Evolutionary conservation across 2,888 invertebrate species (phyloP), one percentile per base, ranked within the genome.

Genomic region (Chymomyza amoena): DNA sequence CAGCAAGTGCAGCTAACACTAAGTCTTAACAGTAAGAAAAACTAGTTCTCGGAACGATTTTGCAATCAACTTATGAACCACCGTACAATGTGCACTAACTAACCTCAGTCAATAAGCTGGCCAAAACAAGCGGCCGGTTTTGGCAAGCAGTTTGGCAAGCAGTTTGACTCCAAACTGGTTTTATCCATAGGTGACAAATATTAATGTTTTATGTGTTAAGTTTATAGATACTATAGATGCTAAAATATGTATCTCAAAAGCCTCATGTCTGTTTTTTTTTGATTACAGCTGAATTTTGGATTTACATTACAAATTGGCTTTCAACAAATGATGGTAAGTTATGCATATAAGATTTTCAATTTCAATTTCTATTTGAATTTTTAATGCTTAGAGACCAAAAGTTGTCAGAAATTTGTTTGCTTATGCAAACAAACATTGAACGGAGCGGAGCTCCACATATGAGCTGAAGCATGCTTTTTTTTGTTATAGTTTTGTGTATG

Each of bases 21-120:
- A 28, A 20, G 39, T 62, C 50, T 6, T 6, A 51, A 18, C 36
- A 70, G 69, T 61, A 68, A 51, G 66, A 73, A 76, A 76, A 79
- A 76, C 61, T 73, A 73, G 68, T 67, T 67, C 62, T 36, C 54
- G 4, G 25, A 15, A 15, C 61, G 61, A 56, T 54, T 62, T 39
- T 2, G 50, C 52, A 52, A 52, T 52, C 52, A 52, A n/a, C 36
- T 6, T n/a, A n/a, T n/a, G n/a, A n/a, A n/a, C n/a, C 1, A 9
- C 7, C 52, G 6, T 52, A 52, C 52, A 5, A 6, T 6, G 15
- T 52, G 61, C 5, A 66, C 51, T 67, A 70, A 78, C 78, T 78
- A 78, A 78, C 78, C 78, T 73, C 61, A 78, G 78, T 73, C 78
- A 78, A 78, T 79, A 70, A 73, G 69, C 13, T 45, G 39, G 39